A percentile compares a stretch with the other conserved stretches of the same genome.
These are phyloP conservation scores for Ivindomyrus marchei DNA, from an alignment of 2,113 vertebrate species.

Conservation along the genomic window DNA sequence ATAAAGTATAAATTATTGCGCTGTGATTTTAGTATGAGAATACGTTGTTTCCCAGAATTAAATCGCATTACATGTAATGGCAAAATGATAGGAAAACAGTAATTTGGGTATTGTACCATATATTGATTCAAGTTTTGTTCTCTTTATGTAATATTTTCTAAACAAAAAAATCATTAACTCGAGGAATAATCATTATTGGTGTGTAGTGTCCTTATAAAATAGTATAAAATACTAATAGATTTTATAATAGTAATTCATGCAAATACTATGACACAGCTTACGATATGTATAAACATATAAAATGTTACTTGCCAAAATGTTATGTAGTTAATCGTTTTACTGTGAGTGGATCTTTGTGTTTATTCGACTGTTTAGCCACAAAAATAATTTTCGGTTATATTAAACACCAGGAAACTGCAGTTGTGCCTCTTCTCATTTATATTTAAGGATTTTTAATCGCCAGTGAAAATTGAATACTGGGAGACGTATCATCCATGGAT, in stretches of 20 bases:
- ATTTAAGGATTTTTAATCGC: slow-evolving; percentile 24
- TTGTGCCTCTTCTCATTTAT: not conserved
- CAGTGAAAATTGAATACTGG: slow-evolving; percentile 26
- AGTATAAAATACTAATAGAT: not conserved
- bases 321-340: not conserved
- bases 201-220: not conserved
- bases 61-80: not conserved
- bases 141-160: not conserved
- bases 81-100: not conserved
- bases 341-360: not conserved
- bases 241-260: not conserved
- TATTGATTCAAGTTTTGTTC: not conserved
- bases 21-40: not conserved
- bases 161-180: not conserved
- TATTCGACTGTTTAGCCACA: not conserved
- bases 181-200: not conserved
- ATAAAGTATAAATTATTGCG: not conserved
- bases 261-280: not conserved
- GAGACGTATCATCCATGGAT: slow-evolving; percentile 28
- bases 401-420: slow-evolving; percentile 20
- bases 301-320: not conserved
- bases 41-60: not conserved
- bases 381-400: slow-evolving; percentile 39
- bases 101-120: not conserved
- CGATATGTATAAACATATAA: not conserved